Conservation (phyloP, 2,888 invertebrate genomes). For the Anaspis maculata region DNA sequence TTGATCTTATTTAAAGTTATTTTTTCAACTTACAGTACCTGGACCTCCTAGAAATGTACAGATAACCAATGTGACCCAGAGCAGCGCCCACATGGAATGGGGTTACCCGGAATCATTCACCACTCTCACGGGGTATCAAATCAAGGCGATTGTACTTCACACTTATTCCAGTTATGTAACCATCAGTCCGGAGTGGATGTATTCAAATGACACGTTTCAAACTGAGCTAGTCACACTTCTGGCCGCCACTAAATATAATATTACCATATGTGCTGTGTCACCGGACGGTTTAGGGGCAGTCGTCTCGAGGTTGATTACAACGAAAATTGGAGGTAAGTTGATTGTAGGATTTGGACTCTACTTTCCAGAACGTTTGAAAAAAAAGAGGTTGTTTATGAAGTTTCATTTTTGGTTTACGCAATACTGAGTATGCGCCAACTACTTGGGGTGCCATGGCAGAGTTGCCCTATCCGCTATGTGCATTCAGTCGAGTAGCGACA, state of each 20-base stretch:
- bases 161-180: conserved; percentile 50
- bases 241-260: conserved; percentile 68
- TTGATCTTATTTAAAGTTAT: not conserved
- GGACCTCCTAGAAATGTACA: conserved; percentile 60
- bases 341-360: conserved; percentile 2
- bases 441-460: no score
- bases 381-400: no score
- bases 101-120: conserved; percentile 48
- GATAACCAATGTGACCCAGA: conserved; percentile 53
- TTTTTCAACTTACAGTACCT: conserved; percentile 44
- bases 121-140: conserved; percentile 48
- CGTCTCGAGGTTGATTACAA: conserved; percentile 52
- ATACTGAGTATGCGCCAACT: no score
- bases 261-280: conserved; percentile 62
- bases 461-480: no score
- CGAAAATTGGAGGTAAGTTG: conserved; percentile 54
- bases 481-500: no score
- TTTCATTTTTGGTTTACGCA: no score
- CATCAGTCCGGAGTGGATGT: conserved; percentile 49
- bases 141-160: conserved; percentile 48
- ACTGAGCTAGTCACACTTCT: conserved; percentile 57
- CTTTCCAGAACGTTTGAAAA: no score
- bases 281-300: conserved; percentile 52
- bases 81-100: conserved; percentile 54
- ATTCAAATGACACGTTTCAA: conserved; percentile 50